Conservation (phyloP, 37 sponge, comb jelly and placozoan species). For the Ianthella basta region DNA sequence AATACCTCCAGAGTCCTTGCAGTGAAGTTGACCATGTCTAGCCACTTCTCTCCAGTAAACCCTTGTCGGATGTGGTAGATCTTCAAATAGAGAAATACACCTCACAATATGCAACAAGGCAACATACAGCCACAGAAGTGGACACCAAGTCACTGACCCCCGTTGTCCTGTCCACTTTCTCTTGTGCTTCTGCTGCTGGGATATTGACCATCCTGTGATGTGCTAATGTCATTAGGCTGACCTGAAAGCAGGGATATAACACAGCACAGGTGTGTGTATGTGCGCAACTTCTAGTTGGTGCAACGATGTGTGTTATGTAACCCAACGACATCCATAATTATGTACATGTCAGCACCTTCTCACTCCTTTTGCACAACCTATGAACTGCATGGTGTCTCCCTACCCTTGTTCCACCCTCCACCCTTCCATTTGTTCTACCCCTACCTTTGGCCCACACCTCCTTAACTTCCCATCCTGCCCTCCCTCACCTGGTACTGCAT, state of each 20-base stretch:
- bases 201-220: background rate
- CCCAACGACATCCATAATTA: no score
- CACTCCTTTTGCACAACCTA: no score
- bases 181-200: background rate
- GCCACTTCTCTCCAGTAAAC: conserved; percentile 17
- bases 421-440: no score
- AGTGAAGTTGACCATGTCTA: background rate
- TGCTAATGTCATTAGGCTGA: background rate
- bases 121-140: no score
- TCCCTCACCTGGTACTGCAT: conserved; percentile 1
- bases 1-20: background rate
- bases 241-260: no score
- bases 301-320: no score
- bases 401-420: no score
- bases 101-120: no score
- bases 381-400: no score
- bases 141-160: conserved; percentile 2
- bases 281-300: background rate
- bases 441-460: no score
- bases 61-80: background rate
- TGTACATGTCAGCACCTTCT: no score
- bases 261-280: background rate
- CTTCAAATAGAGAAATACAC: background rate
- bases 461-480: no score
- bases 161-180: background rate